Conservation (phyloP, 2,113 vertebrate genomes). For the Pelusios castaneus region DNA sequence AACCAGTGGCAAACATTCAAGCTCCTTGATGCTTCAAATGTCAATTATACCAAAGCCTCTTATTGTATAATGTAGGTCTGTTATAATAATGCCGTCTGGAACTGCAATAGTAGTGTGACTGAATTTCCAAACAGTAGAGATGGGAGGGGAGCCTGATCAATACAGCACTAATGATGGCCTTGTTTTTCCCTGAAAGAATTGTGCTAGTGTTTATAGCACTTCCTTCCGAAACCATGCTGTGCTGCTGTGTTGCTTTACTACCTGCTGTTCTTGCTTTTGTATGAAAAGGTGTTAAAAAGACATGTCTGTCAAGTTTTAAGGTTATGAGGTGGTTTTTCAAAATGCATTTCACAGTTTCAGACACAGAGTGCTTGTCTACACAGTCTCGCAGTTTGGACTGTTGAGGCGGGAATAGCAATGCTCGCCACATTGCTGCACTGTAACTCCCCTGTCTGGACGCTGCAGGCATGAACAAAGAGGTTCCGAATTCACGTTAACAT, state of each 20-base stretch:
- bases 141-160: constrained; percentile 55
- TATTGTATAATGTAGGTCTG: constrained; percentile 51
- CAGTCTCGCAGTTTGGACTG: not conserved
- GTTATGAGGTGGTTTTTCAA: constrained; percentile 31
- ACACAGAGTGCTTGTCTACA: not conserved
- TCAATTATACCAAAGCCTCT: constrained; percentile 68
- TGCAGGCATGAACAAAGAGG: not conserved
- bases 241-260: constrained; percentile 56
- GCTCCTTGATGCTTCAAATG: constrained; percentile 55
- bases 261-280: constrained; percentile 66
- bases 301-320: constrained; percentile 66
- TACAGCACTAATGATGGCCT: constrained; percentile 27
- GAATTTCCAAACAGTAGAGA: constrained; percentile 59
- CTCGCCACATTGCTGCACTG: not conserved
- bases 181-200: constrained; percentile 61
- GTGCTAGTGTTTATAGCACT: constrained; percentile 55
- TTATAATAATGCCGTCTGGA: constrained; percentile 63
- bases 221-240: constrained; percentile 61
- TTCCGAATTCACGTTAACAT: not conserved
- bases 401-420: not conserved
- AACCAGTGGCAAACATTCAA: constrained; percentile 38
- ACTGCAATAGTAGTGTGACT: constrained; percentile 55
- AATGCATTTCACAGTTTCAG: not conserved
- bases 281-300: constrained; percentile 65
- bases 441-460: not conserved